Evolutionary conservation across 2,888 invertebrate genomes (phyloP), one percentile per base, ranked within the genome.

Genomic region (Pharmacophagus antenor): DNA sequence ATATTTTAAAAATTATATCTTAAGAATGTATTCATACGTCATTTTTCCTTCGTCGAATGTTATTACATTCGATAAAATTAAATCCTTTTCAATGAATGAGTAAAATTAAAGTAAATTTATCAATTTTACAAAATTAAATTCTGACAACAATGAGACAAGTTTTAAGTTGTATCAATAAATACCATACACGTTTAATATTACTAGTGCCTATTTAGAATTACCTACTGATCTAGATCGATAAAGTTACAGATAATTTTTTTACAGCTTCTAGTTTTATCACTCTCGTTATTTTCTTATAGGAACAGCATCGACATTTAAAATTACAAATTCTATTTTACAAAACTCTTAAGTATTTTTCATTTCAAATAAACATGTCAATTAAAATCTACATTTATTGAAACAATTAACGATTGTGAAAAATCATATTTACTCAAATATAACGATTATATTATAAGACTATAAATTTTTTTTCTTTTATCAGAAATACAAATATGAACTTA

Each of bases 201-300:
- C 17, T 17, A 42, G 7, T 17, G 17, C 4, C 15, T 17, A 17
- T 15, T 42, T 42, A 42, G 4, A 42, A 20, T 27, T 54, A 53
- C 15, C 25, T 41, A 17, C 42, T 42, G n/a, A 52, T 21, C 21
- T 2, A 22, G n/a, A 42, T 22, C 42, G 27, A 46, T 17, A 56
- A 22, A 20, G 20, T 49, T 44, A 23, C 6, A 51, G n/a, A 44
- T 15, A 46, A 46, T 44, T 4, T 46, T 27, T 47, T 31, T 21
- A 22, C 44, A 44, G 17, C 15, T 7, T 17, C 22, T 21, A 22
- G 42, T 22, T 27, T 46, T 1, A n/a, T n/a, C 23, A 48, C 18
- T 25, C 42, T 49, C 3, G 31, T 31, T 50, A 31, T 57, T 46
- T 57, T 57, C 57, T 51, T 51, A 21, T 18, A 57, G 57, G 57